These are phyloP conservation scores for Drosophila trichaetosa DNA, from an alignment of 2,888 invertebrate species.

Conservation along the genomic window DNA sequence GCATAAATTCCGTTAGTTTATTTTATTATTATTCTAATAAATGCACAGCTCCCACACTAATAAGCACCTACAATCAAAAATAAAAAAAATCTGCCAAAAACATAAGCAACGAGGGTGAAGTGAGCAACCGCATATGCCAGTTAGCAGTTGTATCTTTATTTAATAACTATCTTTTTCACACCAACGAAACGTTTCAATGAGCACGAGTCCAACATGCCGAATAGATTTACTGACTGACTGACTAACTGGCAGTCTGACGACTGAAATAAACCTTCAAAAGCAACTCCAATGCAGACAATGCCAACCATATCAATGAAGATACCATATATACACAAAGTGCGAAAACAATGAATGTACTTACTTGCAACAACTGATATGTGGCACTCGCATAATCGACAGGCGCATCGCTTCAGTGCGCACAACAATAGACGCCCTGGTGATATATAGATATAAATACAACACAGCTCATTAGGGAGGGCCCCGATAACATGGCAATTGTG, in stretches of 20 bases:
- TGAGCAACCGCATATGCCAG: slow-evolving; percentile 24
- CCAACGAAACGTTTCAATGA: slow-evolving; percentile 57
- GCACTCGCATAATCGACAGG: slow-evolving; percentile 63
- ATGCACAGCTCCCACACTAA: slow-evolving; percentile 71
- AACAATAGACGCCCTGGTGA: slow-evolving; percentile 44
- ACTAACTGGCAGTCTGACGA: slow-evolving; percentile 44
- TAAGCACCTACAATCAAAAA: slow-evolving; percentile 48
- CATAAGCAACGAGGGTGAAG: slow-evolving; percentile 16
- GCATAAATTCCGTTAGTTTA: slow-evolving; percentile 70
- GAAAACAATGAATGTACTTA: slow-evolving; percentile 44
- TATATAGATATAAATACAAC: slow-evolving; percentile 54
- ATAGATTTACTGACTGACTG: slow-evolving; percentile 39
- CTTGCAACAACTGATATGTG: slow-evolving; percentile 42
- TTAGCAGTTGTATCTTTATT: slow-evolving; percentile 38
- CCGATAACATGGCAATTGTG: slow-evolving; percentile 17
- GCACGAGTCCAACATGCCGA: slow-evolving; percentile 50
- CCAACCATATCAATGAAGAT: slow-evolving; percentile 72
- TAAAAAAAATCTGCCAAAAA: slow-evolving; percentile 36
- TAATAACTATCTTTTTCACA: slow-evolving; percentile 63
- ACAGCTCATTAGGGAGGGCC: slow-evolving; percentile 29
- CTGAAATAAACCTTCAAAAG: slow-evolving; percentile 73
- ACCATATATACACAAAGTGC: slow-evolving; percentile 47
- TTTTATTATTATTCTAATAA: slow-evolving; percentile 72
- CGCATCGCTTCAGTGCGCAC: slow-evolving; percentile 60
- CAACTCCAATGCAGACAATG: slow-evolving; percentile 68